Base-by-base conservation (phyloP, 53 echinoderm and acorn worm species). In the Arbacia lixula region DNA sequence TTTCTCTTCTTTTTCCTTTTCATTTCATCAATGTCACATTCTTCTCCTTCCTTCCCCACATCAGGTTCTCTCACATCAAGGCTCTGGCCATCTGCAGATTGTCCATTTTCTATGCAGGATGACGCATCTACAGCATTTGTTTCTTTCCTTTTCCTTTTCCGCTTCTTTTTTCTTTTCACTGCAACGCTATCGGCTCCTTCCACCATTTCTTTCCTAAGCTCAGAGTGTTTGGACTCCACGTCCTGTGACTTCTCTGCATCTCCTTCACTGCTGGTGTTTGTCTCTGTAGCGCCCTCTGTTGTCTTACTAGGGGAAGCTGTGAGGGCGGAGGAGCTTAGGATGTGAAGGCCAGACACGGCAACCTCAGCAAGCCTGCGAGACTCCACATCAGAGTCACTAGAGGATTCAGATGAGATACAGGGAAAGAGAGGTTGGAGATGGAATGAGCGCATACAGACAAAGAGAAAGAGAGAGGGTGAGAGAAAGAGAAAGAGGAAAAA, bases 371-470 rank as follows among this genome's bases (percentile, higher is more conserved):
- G 60, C 37, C 78, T 56, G 17, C 40, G 56, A 25, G 56, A 36
- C 53, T 38, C 39, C 22, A 37, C 78, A 36, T 77, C 78, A 11
- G 78, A 77, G 35, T 77, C 78, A 77, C 78, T 77, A 74, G 17
- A 51, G 30, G 20, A 19, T 32, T 10, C 41, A 5, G 46, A 9
- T 5, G n/a, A 53, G 34, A 20, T 20, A 30, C 8, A n/a, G 1
- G 33, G n/a, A 74, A 14, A 52, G 16, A 31, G 11, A 31, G 10
- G 0, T 20, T 60, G 60, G 9, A 14, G 19, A 50, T 12, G 25
- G 0, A 20, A 58, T 19, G n/a, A 58, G 2, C 25, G 24, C 19
- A 20, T 16, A 58, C 8, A 22, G 2, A 9, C 8, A 58, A 58
- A 58, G 9, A 30, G 6, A 17, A 11, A 22, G 1, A 30, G 5